Evolutionary conservation across 2,113 vertebrate genomes (phyloP).

Genomic region (Oncorhynchus gorbuscha): DNA sequence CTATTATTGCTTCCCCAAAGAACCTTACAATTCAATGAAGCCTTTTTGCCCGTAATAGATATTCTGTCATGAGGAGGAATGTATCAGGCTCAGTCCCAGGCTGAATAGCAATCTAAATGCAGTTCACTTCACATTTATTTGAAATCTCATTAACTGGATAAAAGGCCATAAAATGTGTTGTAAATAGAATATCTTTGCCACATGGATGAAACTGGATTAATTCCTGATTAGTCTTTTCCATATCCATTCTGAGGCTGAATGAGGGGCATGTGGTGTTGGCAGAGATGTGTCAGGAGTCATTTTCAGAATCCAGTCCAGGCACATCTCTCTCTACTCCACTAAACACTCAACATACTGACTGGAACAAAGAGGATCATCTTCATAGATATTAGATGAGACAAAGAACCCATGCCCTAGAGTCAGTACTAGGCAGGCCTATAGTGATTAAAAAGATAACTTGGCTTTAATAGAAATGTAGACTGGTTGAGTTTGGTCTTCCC

Average conservation of each 20-base stretch:
- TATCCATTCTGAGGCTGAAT: constrained; percentile 22
- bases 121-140: constrained; percentile 70
- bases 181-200: constrained; percentile 69
- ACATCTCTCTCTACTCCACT: constrained; percentile 35
- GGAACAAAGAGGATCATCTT: constrained; percentile 48
- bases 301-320: constrained; percentile 45
- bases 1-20: constrained; percentile 52
- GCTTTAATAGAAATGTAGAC: too few relatives aligned
- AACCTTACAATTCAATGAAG: constrained; percentile 40
- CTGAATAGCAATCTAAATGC: constrained; percentile 71
- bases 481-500: too few relatives aligned
- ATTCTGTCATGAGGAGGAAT: constrained; percentile 48
- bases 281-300: constrained; percentile 57
- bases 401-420: background rate
- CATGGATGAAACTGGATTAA: constrained; percentile 59
- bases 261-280: constrained; percentile 17
- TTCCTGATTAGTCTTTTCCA: constrained; percentile 64
- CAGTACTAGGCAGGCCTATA: too few relatives aligned
- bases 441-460: too few relatives aligned
- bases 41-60: constrained; percentile 53
- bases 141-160: constrained; percentile 73
- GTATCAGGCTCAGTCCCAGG: constrained; percentile 40
- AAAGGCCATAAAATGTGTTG: constrained; percentile 64
- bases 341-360: constrained; percentile 48
- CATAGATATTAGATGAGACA: constrained; percentile 30